Base-by-base conservation (phyloP, 2,888 invertebrate genomes). In the Andrena camellia region DNA sequence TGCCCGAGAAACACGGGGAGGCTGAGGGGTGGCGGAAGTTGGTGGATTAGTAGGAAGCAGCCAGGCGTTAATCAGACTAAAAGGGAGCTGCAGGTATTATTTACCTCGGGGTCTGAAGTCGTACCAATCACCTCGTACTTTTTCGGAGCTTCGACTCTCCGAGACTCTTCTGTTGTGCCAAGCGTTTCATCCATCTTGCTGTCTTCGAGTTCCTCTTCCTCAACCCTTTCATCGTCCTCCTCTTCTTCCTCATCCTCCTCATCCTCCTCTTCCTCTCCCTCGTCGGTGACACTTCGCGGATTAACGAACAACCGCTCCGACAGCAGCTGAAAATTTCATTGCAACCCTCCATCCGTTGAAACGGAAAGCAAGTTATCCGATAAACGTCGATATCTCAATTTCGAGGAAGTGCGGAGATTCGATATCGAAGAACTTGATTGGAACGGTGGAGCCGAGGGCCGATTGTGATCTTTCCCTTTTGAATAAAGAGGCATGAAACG, bases 41-140 rank as follows among this genome's bases (percentile, higher is more conserved):
- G 20, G 31, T 6, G 26, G 29, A 29, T 60, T 42, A 60, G 60
- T 17, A 31, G 17, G 54, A 33, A 17, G 10, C 8, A 23, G 48
- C 17, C 8, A 10, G 10, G 31, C 50, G 66, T 78, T 78, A 66
- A 80, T 71, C 71, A 66, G n/a, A 42, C 42, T 85, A 70, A 80
- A 80, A 62, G 64, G 33, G 59, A 75, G 17, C 10, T 62, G 26
- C 8, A 63, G 63, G 50, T 66, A 66, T 69, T 8, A 29, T 59
- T 77, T 81, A 91, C 92, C 86, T 90, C 82, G 3, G 72, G 74
- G 23, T 92, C 86, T 57, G 75, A 69, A 59, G 81, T 79, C 26
- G 92, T 92, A 69, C 90, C 93, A 48, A 91, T 89, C 81, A 93
- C 85, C 85, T 92, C 90, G 72, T 90, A 90, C 63, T 90, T 91